phyloP scores from a whole-genome alignment of 2,888 invertebrate genomes.

The Drosophila formosana region DNA sequence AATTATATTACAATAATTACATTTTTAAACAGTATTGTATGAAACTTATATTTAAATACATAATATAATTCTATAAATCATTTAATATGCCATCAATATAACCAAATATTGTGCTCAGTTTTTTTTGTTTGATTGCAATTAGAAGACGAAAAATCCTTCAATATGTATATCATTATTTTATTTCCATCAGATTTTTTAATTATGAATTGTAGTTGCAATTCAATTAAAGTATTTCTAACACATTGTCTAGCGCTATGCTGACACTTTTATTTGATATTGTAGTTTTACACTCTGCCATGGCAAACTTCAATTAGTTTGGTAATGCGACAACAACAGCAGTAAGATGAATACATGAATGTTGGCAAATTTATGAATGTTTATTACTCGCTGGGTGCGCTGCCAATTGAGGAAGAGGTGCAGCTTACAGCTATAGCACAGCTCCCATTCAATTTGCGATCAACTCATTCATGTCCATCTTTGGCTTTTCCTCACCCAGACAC shows the following conservation, averaged over 20 bases:
- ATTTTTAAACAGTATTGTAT: too few relatives aligned
- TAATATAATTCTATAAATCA: too few relatives aligned
- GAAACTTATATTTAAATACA: too few relatives aligned
- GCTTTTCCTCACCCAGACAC: slow-evolving; percentile 27
- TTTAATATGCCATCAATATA: too few relatives aligned
- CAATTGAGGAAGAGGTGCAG: slow-evolving; percentile 75
- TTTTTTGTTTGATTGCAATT: too few relatives aligned
- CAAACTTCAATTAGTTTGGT: slow-evolving; percentile 67
- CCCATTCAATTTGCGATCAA: slow-evolving; percentile 31
- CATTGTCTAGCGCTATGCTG: slow-evolving; percentile 26
- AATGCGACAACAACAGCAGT: slow-evolving; percentile 43
- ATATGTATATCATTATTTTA: too few relatives aligned
- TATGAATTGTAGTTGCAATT: too few relatives aligned
- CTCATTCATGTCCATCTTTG: slow-evolving; percentile 57
- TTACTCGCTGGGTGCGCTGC: slow-evolving; percentile 61
- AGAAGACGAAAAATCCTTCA: too few relatives aligned
- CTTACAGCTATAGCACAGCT: slow-evolving; percentile 26
- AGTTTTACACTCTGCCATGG: slow-evolving; percentile 43
- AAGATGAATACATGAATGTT: slow-evolving; percentile 39
- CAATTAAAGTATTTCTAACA: slow-evolving; percentile 12
- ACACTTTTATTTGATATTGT: slow-evolving; percentile 28
- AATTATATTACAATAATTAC: too few relatives aligned
- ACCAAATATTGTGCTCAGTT: too few relatives aligned
- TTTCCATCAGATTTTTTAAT: too few relatives aligned
- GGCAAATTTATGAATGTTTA: slow-evolving; percentile 64